A percentile compares a stretch with the other conserved stretches of the same genome.
These are phyloP conservation scores for Tachuris rubrigastra DNA, from an alignment of 2,113 vertebrate genomes.

Conservation along the genomic window DNA sequence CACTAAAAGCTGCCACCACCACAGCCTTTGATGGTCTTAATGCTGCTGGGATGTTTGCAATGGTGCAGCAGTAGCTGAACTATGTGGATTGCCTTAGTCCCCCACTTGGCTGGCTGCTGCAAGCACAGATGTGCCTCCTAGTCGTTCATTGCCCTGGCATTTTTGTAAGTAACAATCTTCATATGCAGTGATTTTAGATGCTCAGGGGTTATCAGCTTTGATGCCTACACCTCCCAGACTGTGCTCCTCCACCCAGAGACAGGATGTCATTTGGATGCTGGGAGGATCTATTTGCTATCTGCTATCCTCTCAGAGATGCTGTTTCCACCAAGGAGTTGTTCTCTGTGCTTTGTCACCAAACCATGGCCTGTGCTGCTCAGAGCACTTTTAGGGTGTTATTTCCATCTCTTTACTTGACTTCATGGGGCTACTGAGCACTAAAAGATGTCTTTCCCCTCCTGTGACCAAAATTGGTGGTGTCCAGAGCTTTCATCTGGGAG, in stretches of 20 bases:
- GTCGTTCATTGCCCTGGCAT: not conserved
- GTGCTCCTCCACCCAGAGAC: not conserved
- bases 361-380: not conserved
- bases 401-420: not conserved
- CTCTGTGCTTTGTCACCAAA: not conserved
- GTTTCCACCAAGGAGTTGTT: fast-evolving
- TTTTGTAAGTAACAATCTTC: not conserved
- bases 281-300: not conserved
- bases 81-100: not conserved
- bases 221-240: not conserved
- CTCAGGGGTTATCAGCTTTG: not conserved
- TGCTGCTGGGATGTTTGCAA: not conserved
- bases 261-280: not conserved
- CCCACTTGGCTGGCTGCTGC: not conserved
- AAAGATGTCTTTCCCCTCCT: not conserved
- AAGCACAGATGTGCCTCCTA: not conserved
- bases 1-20: not conserved
- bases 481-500: not conserved
- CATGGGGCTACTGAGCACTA: not conserved
- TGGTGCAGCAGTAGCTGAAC: not conserved
- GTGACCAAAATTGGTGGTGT: not conserved
- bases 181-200: not conserved
- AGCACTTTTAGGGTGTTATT: not conserved
- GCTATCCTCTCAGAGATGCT: not conserved
- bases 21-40: not conserved